These are phyloP conservation scores for Monoplex corrugatus DNA, from an alignment of 2,888 invertebrate species.

Conservation along the genomic window DNA sequence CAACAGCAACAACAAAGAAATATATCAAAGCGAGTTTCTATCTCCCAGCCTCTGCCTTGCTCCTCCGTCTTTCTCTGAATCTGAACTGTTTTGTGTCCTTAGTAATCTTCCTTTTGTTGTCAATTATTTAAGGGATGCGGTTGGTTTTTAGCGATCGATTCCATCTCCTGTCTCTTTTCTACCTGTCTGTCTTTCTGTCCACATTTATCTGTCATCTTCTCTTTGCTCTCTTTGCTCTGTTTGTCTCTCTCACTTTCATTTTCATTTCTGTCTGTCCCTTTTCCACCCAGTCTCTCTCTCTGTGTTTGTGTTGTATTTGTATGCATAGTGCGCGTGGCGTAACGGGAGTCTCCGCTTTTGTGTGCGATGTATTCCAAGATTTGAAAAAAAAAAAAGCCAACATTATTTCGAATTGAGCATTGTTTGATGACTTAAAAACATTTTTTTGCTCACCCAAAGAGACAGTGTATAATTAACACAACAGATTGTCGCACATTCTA, in stretches of 20 bases:
- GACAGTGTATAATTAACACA: too few relatives aligned
- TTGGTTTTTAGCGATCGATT: too few relatives aligned
- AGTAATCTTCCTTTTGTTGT: background rate
- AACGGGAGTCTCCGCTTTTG: too few relatives aligned
- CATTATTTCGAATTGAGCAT: too few relatives aligned
- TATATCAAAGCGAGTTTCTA: background rate
- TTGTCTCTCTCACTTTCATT: background rate
- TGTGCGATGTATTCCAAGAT: too few relatives aligned
- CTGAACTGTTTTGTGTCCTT: background rate
- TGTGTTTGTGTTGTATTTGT: too few relatives aligned
- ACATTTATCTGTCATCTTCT: background rate
- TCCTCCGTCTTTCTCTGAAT: background rate
- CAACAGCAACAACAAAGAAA: background rate
- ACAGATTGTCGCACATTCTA: too few relatives aligned
- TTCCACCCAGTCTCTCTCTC: background rate
- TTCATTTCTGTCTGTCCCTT: background rate
- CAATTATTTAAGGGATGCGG: background rate
- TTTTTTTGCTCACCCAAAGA: too few relatives aligned
- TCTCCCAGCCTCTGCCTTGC: background rate
- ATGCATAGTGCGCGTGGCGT: too few relatives aligned
- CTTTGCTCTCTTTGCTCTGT: background rate
- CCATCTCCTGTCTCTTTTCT: too few relatives aligned
- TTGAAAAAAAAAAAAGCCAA: too few relatives aligned
- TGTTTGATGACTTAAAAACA: too few relatives aligned
- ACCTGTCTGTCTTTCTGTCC: background rate